Percentiles rank a stretch among this genome's conserved stretches.
Conservation (phyloP, 2,888 invertebrate genomes). For the Meteorus colon region DNA sequence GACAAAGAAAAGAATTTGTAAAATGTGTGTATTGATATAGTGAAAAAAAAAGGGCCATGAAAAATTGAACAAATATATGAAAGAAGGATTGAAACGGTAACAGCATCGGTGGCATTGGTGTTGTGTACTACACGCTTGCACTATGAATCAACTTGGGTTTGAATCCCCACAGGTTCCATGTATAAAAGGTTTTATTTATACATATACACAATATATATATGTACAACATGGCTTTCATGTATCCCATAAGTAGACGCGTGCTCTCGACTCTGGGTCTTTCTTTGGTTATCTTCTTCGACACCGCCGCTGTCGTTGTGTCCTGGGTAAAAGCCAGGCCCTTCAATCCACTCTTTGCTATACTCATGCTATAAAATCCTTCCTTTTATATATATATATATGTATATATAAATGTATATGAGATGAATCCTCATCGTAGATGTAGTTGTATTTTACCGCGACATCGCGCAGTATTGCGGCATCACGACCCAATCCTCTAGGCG, state of each 20-base stretch:
- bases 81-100: constrained; percentile 50
- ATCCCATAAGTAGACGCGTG: constrained; percentile 54
- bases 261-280: constrained; percentile 50
- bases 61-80: constrained; percentile 54
- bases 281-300: constrained; percentile 59
- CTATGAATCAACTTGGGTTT: constrained; percentile 58
- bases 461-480: constrained; percentile 65
- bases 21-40: no score
- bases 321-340: constrained; percentile 46
- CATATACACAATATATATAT: constrained; percentile 51
- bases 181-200: constrained; percentile 63
- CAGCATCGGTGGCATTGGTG: constrained; percentile 22
- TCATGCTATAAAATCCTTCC: background rate
- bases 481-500: constrained; percentile 57
- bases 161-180: constrained; percentile 57
- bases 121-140: constrained; percentile 48
- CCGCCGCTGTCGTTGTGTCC: constrained; percentile 32
- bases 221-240: constrained; percentile 55
- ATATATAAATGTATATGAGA: background rate
- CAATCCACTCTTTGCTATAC: constrained; percentile 41
- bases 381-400: background rate
- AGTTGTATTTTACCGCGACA: constrained; percentile 43
- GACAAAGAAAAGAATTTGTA: no score
- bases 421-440: constrained; percentile 30
- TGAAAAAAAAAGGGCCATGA: no score